Percentiles rank a stretch among this genome's conserved stretches.
These are phyloP conservation scores for Mormyrus hasselquistii DNA, from an alignment of 2,797 vertebrate genomes.

Conservation along the genomic window DNA sequence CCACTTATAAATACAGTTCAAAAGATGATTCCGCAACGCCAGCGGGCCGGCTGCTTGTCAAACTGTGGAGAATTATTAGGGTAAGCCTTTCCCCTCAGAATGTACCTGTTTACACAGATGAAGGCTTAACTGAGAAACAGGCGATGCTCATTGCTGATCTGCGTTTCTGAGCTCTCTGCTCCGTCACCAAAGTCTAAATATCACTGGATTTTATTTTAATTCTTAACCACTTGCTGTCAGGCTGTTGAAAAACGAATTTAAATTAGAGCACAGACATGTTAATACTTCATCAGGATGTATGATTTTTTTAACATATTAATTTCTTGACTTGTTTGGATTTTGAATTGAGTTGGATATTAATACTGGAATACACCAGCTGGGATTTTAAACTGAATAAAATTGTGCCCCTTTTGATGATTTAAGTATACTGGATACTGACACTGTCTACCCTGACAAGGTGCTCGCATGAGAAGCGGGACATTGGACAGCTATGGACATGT, in stretches of 20 bases:
- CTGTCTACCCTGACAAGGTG: too few species aligned
- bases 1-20: constrained; percentile 1
- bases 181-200: neutral
- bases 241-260: neutral
- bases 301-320: neutral
- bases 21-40: neutral
- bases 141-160: neutral
- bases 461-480: neutral
- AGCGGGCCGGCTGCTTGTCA: neutral
- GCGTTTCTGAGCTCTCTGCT: neutral
- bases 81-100: neutral
- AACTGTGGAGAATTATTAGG: neutral
- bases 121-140: neutral
- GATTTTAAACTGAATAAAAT: neutral
- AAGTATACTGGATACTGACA: neutral
- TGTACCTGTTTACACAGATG: constrained; percentile 4
- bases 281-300: neutral
- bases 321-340: neutral
- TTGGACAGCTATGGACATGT: neutral
- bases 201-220: neutral
- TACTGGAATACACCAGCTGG: neutral
- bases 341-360: neutral
- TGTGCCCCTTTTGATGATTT: neutral
- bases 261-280: neutral
- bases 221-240: neutral